Percentiles rank a stretch among this genome's conserved stretches.
Conservation (phyloP, 2,797 vertebrate species). For the Cheirogaleus major region DNA sequence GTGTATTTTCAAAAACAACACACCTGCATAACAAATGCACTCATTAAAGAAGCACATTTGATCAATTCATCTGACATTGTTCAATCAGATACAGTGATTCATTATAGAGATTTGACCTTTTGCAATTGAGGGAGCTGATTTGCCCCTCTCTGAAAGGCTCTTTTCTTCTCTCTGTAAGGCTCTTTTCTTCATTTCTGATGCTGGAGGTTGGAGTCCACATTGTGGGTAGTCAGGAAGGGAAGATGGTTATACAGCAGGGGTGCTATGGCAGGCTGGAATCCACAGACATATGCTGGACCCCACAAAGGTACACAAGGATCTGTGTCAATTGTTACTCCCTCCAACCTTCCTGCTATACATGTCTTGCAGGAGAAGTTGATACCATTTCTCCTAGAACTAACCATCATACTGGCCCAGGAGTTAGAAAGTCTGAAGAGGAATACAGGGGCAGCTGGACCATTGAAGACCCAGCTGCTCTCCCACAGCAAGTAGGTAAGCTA, state of each 20-base stretch:
- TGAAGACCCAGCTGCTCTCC: not conserved
- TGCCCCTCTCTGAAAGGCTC: not conserved
- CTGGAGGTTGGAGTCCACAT: not conserved
- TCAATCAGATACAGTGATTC: not conserved
- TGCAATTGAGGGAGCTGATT: not conserved
- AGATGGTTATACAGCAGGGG: not conserved
- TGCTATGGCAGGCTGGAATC: not conserved
- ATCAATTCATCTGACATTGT: not conserved
- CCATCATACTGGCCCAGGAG: not conserved
- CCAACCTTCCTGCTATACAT: not conserved
- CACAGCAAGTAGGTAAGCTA: not conserved
- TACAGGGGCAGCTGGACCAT: not conserved
- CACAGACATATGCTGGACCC: not conserved
- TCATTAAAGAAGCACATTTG: not conserved
- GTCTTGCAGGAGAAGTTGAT: not conserved
- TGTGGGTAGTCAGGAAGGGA: not conserved
- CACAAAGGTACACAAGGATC: not conserved
- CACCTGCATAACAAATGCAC: not conserved
- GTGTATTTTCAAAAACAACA: not conserved
- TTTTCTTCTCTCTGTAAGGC: not conserved
- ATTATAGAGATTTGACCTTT: not conserved
- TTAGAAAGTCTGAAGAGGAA: no score
- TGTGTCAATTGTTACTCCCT: not conserved
- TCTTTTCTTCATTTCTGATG: not conserved
- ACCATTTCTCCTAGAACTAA: not conserved